Conservation (phyloP, 2,113 vertebrate genomes). For the Sclerurus mexicanus region DNA sequence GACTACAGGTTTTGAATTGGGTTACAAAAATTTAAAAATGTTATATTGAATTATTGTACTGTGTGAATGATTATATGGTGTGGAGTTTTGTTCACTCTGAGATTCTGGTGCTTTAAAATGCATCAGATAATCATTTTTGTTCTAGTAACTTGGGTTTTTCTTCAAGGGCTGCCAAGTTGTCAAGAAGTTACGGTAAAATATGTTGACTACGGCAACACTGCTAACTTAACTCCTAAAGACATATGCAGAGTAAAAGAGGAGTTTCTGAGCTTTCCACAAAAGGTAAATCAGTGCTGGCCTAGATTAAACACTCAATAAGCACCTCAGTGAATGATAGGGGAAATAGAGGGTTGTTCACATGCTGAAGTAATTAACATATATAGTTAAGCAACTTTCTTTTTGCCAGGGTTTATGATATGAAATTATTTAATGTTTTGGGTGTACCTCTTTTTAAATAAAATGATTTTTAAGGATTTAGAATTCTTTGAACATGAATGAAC, state of each 20-base stretch:
- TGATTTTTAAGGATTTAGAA: background rate
- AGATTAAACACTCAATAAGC: background rate
- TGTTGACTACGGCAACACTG: conserved; percentile 84
- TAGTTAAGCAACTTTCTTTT: background rate
- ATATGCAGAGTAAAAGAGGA: conserved; percentile 86
- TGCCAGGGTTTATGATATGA: background rate
- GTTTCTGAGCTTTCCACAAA: conserved; percentile 82
- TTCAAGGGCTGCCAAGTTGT: conserved; percentile 77
- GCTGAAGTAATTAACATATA: background rate
- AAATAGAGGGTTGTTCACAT: background rate
- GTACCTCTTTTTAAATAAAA: background rate
- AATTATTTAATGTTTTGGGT: background rate
- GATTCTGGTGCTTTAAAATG: background rate
- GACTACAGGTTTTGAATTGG: accelerated
- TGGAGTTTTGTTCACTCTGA: background rate
- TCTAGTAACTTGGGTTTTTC: background rate
- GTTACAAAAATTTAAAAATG: background rate
- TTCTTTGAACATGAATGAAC: background rate
- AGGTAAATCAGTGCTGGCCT: conserved; percentile 73
- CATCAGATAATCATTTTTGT: background rate
- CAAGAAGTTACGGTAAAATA: conserved; percentile 82
- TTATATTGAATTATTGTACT: accelerated
- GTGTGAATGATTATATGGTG: background rate
- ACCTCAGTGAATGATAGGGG: background rate
- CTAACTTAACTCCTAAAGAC: conserved; percentile 75